Evolutionary conservation across 2,888 invertebrate species (phyloP).

Genomic region (Stenolophus ochropezus): DNA sequence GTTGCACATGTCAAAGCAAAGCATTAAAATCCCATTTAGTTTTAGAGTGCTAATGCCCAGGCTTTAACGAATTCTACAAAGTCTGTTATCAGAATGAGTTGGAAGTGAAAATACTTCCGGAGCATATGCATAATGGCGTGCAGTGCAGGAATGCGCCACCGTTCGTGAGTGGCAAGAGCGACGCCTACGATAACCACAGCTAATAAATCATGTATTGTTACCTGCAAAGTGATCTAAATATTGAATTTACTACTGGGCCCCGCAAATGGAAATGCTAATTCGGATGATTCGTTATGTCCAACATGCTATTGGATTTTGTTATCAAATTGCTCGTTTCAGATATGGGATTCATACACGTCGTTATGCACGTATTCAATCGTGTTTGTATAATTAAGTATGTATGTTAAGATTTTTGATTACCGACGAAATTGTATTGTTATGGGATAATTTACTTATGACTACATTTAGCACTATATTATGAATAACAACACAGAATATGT

Average conservation of each 20-base stretch:
- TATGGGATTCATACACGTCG: neutral
- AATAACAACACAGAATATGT: no score
- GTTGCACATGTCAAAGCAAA: no score
- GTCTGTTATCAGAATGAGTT: neutral
- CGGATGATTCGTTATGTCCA: constrained; percentile 13
- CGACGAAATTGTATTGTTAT: no score
- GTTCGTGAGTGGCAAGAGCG: neutral
- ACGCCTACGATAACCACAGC: neutral
- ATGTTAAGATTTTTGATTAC: neutral
- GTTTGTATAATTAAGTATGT: neutral
- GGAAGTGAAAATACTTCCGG: neutral
- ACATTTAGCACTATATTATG: no score
- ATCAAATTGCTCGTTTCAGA: neutral
- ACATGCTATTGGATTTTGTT: constrained; percentile 4
- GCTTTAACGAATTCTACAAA: neutral
- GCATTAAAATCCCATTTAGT: no score
- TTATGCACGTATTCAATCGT: neutral
- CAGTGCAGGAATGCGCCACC: neutral
- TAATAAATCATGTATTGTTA: constrained; percentile 23
- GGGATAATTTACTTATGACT: no score
- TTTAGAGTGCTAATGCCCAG: no score
- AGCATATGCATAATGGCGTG: neutral
- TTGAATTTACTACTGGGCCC: constrained; percentile 6
- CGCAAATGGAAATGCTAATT: constrained; percentile 26
- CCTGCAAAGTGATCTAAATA: constrained; percentile 27